Conservation (phyloP, 2,797 vertebrate species). For the Lepilemur septentrionalis region DNA sequence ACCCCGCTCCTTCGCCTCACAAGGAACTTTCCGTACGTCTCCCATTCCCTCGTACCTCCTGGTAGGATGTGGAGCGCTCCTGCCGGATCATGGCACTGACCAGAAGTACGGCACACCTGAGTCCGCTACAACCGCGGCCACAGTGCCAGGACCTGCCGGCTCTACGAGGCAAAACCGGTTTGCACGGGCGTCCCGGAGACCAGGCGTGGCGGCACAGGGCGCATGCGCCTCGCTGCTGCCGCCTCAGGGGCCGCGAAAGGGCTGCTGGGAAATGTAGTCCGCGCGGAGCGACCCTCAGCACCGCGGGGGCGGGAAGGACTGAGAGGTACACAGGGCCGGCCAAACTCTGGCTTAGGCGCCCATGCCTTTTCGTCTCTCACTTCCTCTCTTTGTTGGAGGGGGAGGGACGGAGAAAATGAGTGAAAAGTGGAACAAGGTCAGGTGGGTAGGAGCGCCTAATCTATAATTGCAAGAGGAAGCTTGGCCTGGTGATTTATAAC, state of each 20-base stretch:
- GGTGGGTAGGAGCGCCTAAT: not conserved
- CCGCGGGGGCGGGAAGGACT: rapidly evolving
- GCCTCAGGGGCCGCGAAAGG: not conserved
- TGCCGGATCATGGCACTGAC: slow-evolving; percentile 87
- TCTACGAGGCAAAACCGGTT: not conserved
- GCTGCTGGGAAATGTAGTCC: slow-evolving; percentile 79
- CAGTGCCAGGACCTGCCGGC: rapidly evolving
- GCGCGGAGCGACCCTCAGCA: rapidly evolving
- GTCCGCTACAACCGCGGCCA: not conserved
- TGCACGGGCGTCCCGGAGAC: not conserved
- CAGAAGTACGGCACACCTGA: not conserved
- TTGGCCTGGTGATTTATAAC: not conserved
- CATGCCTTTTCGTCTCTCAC: not conserved
- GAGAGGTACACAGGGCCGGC: rapidly evolving
- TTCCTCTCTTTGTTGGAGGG: not conserved
- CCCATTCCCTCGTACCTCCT: slow-evolving; percentile 86
- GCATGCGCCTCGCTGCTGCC: slow-evolving; percentile 27
- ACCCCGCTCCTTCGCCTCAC: not conserved
- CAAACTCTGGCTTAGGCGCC: not conserved
- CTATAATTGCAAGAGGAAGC: not conserved
- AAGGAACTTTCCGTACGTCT: not conserved
- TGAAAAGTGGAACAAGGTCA: not conserved
- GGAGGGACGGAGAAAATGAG: not conserved
- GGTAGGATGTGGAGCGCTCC: slow-evolving; percentile 87
- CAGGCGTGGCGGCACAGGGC: not conserved